Percentiles rank a stretch among this genome's conserved stretches.
These are phyloP conservation scores for Lasioglossum oenotherae DNA, from an alignment of 2,888 invertebrate species.

Conservation along the genomic window DNA sequence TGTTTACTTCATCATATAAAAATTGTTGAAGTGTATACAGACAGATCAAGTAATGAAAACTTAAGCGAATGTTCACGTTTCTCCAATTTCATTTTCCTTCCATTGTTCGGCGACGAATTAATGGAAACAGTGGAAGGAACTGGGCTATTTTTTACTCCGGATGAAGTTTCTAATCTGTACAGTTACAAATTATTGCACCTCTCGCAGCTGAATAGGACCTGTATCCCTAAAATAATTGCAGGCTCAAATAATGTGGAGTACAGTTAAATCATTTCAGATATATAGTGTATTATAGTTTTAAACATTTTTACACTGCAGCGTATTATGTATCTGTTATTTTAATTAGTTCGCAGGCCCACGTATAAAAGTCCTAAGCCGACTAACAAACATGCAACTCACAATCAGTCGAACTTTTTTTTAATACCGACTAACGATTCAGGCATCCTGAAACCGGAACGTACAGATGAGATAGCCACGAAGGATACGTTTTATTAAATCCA, in stretches of 20 bases:
- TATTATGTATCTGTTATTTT: not conserved
- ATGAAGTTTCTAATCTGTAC: not conserved
- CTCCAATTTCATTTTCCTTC: not conserved
- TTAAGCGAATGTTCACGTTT: not conserved
- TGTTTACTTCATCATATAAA: not conserved
- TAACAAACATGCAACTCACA: not conserved
- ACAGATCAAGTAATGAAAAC: not conserved
- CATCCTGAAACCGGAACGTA: not conserved
- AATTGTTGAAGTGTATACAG: not conserved
- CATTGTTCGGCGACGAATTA: not conserved
- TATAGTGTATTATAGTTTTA: not conserved
- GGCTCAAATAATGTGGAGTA: not conserved
- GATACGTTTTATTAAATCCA: not conserved
- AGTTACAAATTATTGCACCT: not conserved
- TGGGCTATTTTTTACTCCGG: not conserved
- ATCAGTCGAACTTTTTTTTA: not conserved
- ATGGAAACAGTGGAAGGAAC: not conserved
- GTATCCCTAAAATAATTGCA: not conserved
- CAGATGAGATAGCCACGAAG: not conserved
- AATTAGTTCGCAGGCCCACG: not conserved
- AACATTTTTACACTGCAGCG: not conserved
- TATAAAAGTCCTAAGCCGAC: not conserved
- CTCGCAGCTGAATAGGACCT: not conserved
- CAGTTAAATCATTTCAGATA: not conserved
- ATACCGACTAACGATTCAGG: not conserved